These are phyloP conservation scores for Montipora capricornis DNA, from an alignment of 64 coral and sea anemone species.

Conservation along the genomic window DNA sequence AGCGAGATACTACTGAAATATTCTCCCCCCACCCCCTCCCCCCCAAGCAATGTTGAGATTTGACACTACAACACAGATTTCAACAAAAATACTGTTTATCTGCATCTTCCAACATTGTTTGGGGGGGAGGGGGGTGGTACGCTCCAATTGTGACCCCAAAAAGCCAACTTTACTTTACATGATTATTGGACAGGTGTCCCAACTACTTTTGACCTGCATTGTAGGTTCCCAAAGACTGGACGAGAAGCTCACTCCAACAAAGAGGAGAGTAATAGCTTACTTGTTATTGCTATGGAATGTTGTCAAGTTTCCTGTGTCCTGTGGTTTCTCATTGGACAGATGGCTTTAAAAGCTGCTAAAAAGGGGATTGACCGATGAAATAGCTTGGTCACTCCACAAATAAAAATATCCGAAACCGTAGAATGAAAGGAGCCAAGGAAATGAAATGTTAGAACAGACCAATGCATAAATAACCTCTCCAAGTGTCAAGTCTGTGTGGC, in stretches of 20 bases:
- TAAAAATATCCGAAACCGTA: background rate
- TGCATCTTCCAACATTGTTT: too few relatives aligned
- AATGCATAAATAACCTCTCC: background rate
- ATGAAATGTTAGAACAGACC: background rate
- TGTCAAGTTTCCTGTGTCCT: background rate
- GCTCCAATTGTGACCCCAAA: too few relatives aligned
- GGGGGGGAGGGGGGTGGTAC: too few relatives aligned
- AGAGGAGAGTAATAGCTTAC: background rate
- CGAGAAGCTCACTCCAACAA: background rate
- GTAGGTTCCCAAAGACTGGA: background rate
- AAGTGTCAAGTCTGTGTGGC: background rate
- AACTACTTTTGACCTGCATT: too few relatives aligned
- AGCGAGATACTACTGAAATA: too few relatives aligned
- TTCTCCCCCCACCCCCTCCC: too few relatives aligned
- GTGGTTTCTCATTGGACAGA: background rate
- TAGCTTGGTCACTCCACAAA: background rate
- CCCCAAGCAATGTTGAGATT: too few relatives aligned
- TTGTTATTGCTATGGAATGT: background rate
- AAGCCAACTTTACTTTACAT: too few relatives aligned
- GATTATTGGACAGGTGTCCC: too few relatives aligned
- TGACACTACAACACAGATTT: too few relatives aligned
- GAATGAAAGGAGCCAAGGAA: background rate
- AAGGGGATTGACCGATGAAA: background rate
- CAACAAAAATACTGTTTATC: too few relatives aligned
- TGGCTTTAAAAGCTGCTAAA: background rate